Base-by-base conservation (phyloP, 2,113 vertebrate species). In the Phrynosoma platyrhinos region DNA sequence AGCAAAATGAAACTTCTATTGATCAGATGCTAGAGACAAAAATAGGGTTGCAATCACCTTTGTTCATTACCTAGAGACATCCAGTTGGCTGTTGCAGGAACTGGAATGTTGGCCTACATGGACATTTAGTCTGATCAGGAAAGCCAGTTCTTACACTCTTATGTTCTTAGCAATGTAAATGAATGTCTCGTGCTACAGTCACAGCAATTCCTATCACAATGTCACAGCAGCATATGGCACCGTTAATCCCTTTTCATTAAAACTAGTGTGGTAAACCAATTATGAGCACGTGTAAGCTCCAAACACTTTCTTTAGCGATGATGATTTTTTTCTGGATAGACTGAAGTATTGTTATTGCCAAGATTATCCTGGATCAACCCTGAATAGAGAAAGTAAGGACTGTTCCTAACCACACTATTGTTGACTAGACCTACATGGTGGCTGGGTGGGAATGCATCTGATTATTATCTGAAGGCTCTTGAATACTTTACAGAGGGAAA, bases 201-300 rank as follows among this genome's bases (percentile, higher is more conserved):
- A 79, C 87, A 30, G 74, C 88, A 91, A 87, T 92, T 93, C 90
- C 88, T 89, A 82, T 93, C 42, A 86, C 91, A 88, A 86, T 91
- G 94, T 86, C 93, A 91, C 21, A 90, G 93, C 87, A 91, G 81
- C 92, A 93, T 90, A 77, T 1, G 93, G 93, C 91, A 93, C 91
- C 87, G 94, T 92, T 90, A 94, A 91, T 92, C 93, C 79, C 90
- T 91, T 91, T 91, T 93, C 91, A 91, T 94, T 94, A 94, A 58
- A 87, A 90, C 91, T 90, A 68, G 0, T 10, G 90, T 88, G 88
- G 89, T 92, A 92, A 93, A 92, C 0, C 32, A 93, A 85, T 90
- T 78, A 84, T 83, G 84, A 85, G 55, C 76, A 75, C 74, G 92
- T 92, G 90, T 90, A 93, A 93, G 0, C 0, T 86, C 89, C 83